Evolutionary conservation across 2,888 invertebrate genomes (phyloP), one percentile per base, ranked within the genome.

Genomic region (Prenolepis imparis): DNA sequence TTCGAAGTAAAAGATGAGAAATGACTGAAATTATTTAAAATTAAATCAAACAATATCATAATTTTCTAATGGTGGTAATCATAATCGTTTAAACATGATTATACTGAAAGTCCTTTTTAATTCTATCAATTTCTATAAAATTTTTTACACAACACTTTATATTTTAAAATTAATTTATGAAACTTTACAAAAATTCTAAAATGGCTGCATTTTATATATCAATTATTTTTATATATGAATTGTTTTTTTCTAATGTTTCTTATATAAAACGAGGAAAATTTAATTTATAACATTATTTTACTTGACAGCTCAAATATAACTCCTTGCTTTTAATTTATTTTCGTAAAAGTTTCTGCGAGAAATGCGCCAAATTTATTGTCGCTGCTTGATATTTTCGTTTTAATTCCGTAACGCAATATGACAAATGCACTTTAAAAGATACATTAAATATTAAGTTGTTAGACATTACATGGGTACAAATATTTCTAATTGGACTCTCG

Each of bases 371-470:
- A 41, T 21, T 70, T 59, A 15, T 77, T 77, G 55, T 59, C 24
- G 6, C n/a, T 32, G n/a, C 44, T 9, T 36, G 55, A 80, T 72
- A 61, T 72, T 61, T 72, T 61, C 5, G 36, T 48, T 32, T 5
- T 52, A 52, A 52, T 68, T 24, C 24, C 4, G 28, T 48, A 61
- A 80, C 48, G 36, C 48, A n/a, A 61, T 80, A 8, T 59, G 78
- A 80, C 78, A 80, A 36, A 80, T 61, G 72, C 59, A 36, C 4
- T 57, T 78, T 78, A 70, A 72, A 12, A 6, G 57, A 59, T 21
- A 28, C 2, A 3, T 78, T 48, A 78, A 78, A 72, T 72, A 72
- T 80, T 80, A 57, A 80, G 48, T 8, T 24, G 18, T 28, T 39
- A n/a, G 57, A 78, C 44, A 9, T 55, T 77, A 70, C 0, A 36